Evolutionary conservation across 1,140 invertebrate species (phyloP), one percentile per base, ranked within the genome.

Genomic region (Eubasilissa regina): DNA sequence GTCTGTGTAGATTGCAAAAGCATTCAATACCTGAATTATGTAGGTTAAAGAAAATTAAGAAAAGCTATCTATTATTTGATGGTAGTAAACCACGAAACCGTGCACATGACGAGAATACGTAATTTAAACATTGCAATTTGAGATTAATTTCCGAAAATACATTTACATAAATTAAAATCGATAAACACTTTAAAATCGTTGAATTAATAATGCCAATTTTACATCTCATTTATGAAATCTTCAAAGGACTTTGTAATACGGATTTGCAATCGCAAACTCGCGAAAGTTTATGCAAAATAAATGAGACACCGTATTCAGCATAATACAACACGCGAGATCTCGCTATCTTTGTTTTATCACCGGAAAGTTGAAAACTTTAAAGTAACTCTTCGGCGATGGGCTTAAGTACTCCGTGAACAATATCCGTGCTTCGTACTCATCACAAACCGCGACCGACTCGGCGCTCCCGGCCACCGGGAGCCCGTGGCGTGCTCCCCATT

Each of bases 301-400:
- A 74, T 74, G 70, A 74, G 70, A 74, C 44, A 74, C 70, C 70
- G 56, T 53, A 74, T 74, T 74, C 70, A 74, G 25, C 70, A 53
- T 74, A 55, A 74, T 74, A 51, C 70, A 74, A 56, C 70, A 74
- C 56, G 70, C 70, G 43, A 74, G 70, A 74, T 74, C 25, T 45
- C 35, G 45, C 70, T 74, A 74, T 74, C 70, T 74, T 74, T 55
- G 70, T 56, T 74, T 56, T 74, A 74, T 74, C 70, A 21, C 53
- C 35, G 13, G 51, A 58, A 56, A 74, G 70, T 74, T 74, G 70
- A 58, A 74, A 74, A 74, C 70, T 74, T 74, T 56, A 19, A 43
- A 56, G 17, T 55, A 55, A 74, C 70, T 74, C 70, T 43, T 43
- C 9, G 70, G 53, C n/a, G 70, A 56, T 55, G 48, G 51, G 48